Evolutionary conservation across 2,888 invertebrate genomes (phyloP), one percentile per base, ranked within the genome.

Genomic region (Onthophagus sagittarius): DNA sequence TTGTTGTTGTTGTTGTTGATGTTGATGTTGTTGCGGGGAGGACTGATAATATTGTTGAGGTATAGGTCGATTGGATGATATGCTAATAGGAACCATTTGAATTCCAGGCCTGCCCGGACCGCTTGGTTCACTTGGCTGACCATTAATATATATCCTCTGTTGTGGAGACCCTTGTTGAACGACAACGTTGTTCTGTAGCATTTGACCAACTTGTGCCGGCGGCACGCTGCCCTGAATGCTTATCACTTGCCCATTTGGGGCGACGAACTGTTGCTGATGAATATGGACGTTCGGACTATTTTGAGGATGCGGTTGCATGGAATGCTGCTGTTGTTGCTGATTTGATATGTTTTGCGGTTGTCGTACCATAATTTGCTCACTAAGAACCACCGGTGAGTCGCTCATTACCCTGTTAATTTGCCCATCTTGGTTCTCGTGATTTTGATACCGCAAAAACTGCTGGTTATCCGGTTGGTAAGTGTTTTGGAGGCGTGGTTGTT

Each of bases 191-290:
- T 72, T 73, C 11, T 76, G 75, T 13, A 74, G 71, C 53, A 78
- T 75, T 71, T 77, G 76, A 67, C 77, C 77, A 13, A 78, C 62
- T 15, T 75, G 73, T 6, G 76, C 76, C n/a, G 74, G 73, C 9
- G 75, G 75, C 6, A 77, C 74, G 15, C 81, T 85, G 33, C 88
- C 87, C 79, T 89, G 89, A 6, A 90, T 86, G 62, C 89, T 89
- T 73, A 90, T 89, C 70, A 90, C 86, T 82, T 90, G 90, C 64
- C 90, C 90, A 77, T 89, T 89, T 0, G 89, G 88, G 7, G 89
- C 89, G 73, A 89, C 82, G 62, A 90, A 81, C 75, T 85, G 85
- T 73, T 84, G 84, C 32, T 83, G 79, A 32, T 81, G 81, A 32
- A 82, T 74, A 75, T 82, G 81, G 63, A 79, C 73, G 71, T 75